phyloP scores from a whole-genome alignment of 2,113 vertebrate genomes.

The Cranoglanis bouderius region DNA sequence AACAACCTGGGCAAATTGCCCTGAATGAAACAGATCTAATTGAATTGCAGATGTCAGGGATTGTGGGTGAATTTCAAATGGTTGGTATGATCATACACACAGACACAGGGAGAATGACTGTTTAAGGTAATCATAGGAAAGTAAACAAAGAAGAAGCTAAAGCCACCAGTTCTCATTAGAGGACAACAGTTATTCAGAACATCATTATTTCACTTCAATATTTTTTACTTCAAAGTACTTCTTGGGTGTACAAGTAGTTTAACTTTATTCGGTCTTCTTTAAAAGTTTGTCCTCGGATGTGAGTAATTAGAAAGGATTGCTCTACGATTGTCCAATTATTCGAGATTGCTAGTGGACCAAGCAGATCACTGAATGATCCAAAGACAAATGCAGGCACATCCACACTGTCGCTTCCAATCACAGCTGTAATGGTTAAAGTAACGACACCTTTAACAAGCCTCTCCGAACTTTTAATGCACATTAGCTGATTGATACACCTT shows the following conservation, averaged over 20 bases:
- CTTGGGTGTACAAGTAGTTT: constrained; percentile 49
- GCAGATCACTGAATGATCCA: constrained; percentile 56
- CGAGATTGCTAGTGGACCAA: constrained; percentile 55
- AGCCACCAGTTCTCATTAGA: background rate
- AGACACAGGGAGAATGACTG: background rate
- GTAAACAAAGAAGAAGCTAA: background rate
- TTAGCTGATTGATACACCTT: constrained; percentile 68
- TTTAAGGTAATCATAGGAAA: background rate
- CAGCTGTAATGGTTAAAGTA: constrained; percentile 60
- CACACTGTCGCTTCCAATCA: constrained; percentile 65
- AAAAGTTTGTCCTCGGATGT: constrained; percentile 67
- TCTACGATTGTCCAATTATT: constrained; percentile 41
- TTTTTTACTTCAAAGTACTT: constrained; percentile 55
- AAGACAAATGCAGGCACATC: constrained; percentile 58
- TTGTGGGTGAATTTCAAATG: background rate
- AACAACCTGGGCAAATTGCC: background rate
- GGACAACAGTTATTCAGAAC: background rate
- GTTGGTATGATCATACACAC: background rate
- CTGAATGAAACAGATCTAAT: background rate
- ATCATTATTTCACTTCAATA: background rate
- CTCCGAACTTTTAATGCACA: constrained; percentile 59
- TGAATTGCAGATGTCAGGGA: background rate
- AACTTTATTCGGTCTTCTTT: constrained; percentile 59
- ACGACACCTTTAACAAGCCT: constrained; percentile 55
- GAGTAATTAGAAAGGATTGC: constrained; percentile 67